Percentiles rank a stretch among this genome's conserved stretches.
Evolutionary conservation across 2,888 invertebrate species (phyloP).

Genomic region (Hofmannophila pseudospretella): DNA sequence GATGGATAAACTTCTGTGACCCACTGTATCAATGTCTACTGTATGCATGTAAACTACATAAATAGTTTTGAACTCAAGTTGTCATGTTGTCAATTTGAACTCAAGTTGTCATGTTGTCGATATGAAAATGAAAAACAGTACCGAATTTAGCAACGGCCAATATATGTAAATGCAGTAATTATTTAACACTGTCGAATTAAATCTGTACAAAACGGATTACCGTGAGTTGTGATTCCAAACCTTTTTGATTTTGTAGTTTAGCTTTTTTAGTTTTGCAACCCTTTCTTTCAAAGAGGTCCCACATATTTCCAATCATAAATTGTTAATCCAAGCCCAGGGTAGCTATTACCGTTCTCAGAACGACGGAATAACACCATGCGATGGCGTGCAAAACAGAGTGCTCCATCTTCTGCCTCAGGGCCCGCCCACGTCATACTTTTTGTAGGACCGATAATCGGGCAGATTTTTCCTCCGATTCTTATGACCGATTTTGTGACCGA

Average conservation of each 20-base stretch:
- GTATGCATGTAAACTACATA: conserved; percentile 12
- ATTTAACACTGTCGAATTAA: conserved; percentile 75
- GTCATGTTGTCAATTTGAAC: conserved; percentile 43
- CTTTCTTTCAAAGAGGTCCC: too few relatives aligned
- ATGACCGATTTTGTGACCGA: too few relatives aligned
- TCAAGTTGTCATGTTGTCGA: conserved; percentile 40
- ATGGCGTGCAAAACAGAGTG: too few relatives aligned
- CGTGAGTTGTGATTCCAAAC: conserved; percentile 60
- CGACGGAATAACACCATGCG: too few relatives aligned
- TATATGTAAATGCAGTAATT: conserved; percentile 70
- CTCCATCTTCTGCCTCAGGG: too few relatives aligned
- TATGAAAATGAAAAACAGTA: conserved; percentile 44
- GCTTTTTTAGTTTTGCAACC: too few relatives aligned
- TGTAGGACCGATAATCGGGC: too few relatives aligned
- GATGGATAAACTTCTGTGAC: conserved; percentile 19
- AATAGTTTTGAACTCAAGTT: conserved; percentile 36
- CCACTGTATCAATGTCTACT: conserved; percentile 7
- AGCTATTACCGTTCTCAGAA: too few relatives aligned
- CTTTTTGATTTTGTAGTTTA: conserved; percentile 20
- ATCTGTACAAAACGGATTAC: conserved; percentile 72
- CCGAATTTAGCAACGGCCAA: conserved; percentile 67
- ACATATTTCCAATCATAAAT: too few relatives aligned
- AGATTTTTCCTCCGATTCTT: too few relatives aligned
- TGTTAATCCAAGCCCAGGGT: too few relatives aligned
- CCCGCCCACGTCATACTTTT: too few relatives aligned